Evolutionary conservation across 2,888 invertebrate genomes (phyloP), one percentile per base, ranked within the genome.

Genomic region (Laothoe populi): DNA sequence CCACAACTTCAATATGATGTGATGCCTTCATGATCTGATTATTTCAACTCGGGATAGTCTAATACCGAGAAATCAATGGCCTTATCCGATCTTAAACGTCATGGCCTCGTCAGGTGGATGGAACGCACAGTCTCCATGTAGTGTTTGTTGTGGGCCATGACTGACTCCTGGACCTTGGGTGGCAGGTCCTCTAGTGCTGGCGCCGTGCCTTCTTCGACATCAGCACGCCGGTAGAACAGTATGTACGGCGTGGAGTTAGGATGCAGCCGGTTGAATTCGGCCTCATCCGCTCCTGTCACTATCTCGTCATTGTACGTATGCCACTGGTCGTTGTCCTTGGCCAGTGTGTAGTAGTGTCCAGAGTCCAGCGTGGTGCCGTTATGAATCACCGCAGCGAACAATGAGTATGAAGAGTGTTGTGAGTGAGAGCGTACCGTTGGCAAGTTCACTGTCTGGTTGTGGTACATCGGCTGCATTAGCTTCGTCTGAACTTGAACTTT

Each of bases 311-410:
- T 97, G 78, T 96, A 97, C 77, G 95, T 94, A 81, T 95, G 96
- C 98, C 98, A 98, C 40, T 94, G 89, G 62, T 92, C 91, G 19
- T 85, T 87, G 77, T 96, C 96, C 40, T 95, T 94, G 0, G 96
- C 97, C 64, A 96, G 95, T 0, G 97, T 97, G 82, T 97, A 97
- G 82, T 98, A 98, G 81, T 98, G 98, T 0, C 98, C 98, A 0
- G 96, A 96, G 78, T 98, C 96, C 68, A 97, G 95, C 59, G 96
- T 96, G 23, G 95, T 94, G 1, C 98, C 98, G 0, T 95, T 95
- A 84, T 98, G 98, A 0, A 98, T 96, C 0, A 98, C 96, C 0
- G 97, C 96, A 0, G 97, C 97, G 79, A 97, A 97, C 38, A 98
- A 86, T 42, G 94, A 93, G 82, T 97, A 98, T 19, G 93, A 90